Evolutionary conservation across 2,797 vertebrate genomes (phyloP).

Genomic region (Acanthurus tractus): DNA sequence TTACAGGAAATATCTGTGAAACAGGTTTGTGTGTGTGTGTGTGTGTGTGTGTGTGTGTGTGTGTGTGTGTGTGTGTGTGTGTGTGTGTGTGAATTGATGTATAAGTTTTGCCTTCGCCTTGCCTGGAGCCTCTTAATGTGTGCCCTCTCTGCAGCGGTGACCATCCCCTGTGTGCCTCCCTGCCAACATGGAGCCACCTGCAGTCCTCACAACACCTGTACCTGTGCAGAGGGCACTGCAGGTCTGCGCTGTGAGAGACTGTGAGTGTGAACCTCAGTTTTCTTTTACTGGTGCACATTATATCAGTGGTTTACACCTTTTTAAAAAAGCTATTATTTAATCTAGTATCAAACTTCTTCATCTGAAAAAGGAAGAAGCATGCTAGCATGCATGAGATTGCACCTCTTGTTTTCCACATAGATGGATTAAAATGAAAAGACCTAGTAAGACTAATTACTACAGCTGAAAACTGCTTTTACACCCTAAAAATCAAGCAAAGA

Average conservation of each 20-base stretch:
- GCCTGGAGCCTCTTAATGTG: slow-evolving; percentile 25
- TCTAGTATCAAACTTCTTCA: background rate
- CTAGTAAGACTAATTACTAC: background rate
- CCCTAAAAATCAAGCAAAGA: too few species aligned
- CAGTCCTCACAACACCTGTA: slow-evolving; percentile 86
- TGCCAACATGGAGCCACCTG: slow-evolving; percentile 87
- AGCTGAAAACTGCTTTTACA: too few species aligned
- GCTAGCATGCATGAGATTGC: background rate
- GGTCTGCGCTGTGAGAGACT: slow-evolving; percentile 87
- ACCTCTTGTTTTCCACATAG: background rate
- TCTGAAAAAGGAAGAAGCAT: background rate
- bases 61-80: slow-evolving; percentile 1
- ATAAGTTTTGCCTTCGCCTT: background rate
- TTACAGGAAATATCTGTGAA: slow-evolving; percentile 83
- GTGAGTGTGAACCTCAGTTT: slow-evolving; percentile 71
- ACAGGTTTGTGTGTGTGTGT: slow-evolving; percentile 74
- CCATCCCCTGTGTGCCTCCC: slow-evolving; percentile 86
- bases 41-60: slow-evolving; percentile 11
- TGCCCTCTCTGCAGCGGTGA: slow-evolving; percentile 75
- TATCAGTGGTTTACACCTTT: too few species aligned
- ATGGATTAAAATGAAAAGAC: too few species aligned
- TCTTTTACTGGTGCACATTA: background rate
- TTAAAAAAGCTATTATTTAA: background rate
- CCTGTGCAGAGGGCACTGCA: slow-evolving; percentile 83
- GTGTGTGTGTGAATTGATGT: too few species aligned